A percentile compares a stretch with the other conserved stretches of the same genome.
These are phyloP conservation scores for Tetrapedia diversipes DNA, from an alignment of 2,888 invertebrate genomes.

Conservation along the genomic window DNA sequence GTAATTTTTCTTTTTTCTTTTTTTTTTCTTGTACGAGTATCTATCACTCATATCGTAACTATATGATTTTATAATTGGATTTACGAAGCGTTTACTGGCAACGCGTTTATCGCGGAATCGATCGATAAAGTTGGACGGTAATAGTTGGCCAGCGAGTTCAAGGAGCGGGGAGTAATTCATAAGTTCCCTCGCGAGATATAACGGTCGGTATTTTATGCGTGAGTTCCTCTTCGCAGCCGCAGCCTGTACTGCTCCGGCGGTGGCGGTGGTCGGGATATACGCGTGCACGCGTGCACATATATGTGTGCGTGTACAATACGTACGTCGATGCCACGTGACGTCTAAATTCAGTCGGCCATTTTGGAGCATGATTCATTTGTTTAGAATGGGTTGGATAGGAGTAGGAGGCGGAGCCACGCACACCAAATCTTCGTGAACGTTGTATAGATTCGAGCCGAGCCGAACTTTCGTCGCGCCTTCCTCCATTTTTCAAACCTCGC, in stretches of 20 bases:
- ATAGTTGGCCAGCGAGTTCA: not conserved
- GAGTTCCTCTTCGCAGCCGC: slow-evolving; percentile 35
- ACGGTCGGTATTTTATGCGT: slow-evolving; percentile 32
- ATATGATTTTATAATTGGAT: too few species aligned
- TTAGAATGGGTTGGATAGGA: slow-evolving; percentile 82
- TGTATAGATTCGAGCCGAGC: slow-evolving; percentile 56
- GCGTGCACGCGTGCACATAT: slow-evolving; percentile 11
- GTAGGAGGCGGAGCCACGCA: slow-evolving; percentile 81
- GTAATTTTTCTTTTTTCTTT: too few species aligned
- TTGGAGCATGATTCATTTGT: slow-evolving; percentile 83
- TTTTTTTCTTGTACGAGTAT: too few species aligned
- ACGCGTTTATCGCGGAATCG: not conserved
- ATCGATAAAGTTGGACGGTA: slow-evolving; percentile 1
- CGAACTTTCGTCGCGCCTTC: slow-evolving; percentile 19
- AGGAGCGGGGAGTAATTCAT: slow-evolving; percentile 9
- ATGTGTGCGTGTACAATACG: slow-evolving; percentile 56
- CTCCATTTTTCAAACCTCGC: not conserved
- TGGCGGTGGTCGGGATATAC: slow-evolving; percentile 33
- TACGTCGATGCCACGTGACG: slow-evolving; percentile 80
- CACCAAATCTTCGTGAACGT: slow-evolving; percentile 78
- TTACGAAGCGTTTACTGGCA: not conserved
- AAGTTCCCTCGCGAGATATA: slow-evolving; percentile 18
- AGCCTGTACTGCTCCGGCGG: slow-evolving; percentile 27
- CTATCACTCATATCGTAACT: too few species aligned
- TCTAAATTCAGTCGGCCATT: slow-evolving; percentile 83